Evolutionary conservation across 2,797 vertebrate genomes (phyloP).

Genomic region (Peromyscus nudipes): DNA sequence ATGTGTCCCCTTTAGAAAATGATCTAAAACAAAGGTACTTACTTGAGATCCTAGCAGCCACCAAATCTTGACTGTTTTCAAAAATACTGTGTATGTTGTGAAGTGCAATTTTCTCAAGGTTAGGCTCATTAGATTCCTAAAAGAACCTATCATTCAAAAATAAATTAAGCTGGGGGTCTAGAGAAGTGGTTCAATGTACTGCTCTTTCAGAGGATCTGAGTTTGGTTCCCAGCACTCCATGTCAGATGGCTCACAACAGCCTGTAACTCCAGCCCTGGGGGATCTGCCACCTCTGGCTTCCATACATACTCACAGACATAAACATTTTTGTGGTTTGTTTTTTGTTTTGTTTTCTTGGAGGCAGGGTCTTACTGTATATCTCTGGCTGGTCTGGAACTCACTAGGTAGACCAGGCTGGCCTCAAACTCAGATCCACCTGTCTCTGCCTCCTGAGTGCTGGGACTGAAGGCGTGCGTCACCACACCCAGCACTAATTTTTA

Average conservation of each 20-base stretch:
- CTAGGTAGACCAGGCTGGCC: background rate
- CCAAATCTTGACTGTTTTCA: background rate
- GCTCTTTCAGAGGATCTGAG: background rate
- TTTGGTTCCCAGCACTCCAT: background rate
- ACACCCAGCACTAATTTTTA: background rate
- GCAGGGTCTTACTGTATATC: background rate
- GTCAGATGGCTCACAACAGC: background rate
- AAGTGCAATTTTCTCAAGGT: constrained; percentile 6
- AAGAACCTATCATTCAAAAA: background rate
- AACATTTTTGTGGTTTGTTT: background rate
- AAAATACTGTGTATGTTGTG: background rate
- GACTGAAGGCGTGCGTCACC: background rate
- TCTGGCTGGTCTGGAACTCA: background rate
- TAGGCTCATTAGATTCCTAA: background rate
- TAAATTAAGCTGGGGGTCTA: background rate
- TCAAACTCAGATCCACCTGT: background rate
- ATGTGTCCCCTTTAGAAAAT: background rate
- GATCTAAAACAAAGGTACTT: background rate
- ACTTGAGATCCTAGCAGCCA: background rate
- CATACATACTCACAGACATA: background rate
- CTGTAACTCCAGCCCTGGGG: background rate
- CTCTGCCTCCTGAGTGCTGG: background rate
- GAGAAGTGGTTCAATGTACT: background rate
- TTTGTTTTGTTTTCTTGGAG: background rate
- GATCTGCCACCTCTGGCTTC: background rate